Conservation (phyloP, 2,797 vertebrate genomes). For the Gastrophryne carolinensis region DNA sequence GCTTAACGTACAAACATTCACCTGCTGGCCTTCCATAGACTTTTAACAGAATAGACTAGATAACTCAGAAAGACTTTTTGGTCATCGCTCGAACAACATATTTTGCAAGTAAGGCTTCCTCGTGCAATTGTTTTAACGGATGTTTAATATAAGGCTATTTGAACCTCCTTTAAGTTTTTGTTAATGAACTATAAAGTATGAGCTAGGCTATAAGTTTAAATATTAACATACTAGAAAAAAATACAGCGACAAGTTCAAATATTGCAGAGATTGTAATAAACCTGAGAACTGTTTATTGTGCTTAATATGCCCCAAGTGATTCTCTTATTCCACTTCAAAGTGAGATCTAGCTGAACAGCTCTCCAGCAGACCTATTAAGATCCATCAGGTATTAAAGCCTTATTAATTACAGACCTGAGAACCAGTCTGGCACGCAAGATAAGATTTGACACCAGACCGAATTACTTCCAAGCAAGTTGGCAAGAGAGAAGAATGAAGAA, state of each 20-base stretch:
- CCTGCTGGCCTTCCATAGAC: too few species aligned
- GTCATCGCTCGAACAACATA: too few species aligned
- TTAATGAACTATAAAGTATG: too few species aligned
- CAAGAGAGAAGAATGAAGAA: background rate
- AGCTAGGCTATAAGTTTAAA: too few species aligned
- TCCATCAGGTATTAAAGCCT: conserved; percentile 48
- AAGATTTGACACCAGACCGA: conserved; percentile 41
- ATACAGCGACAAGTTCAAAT: background rate
- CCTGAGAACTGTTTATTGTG: conserved; percentile 23
- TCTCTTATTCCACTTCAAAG: conserved; percentile 22
- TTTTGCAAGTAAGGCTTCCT: too few species aligned
- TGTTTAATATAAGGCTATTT: too few species aligned
- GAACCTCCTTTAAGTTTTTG: too few species aligned
- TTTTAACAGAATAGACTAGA: too few species aligned
- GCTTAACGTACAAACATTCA: too few species aligned
- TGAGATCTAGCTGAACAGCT: conserved; percentile 25
- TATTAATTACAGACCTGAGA: conserved; percentile 40
- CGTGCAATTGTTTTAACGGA: too few species aligned
- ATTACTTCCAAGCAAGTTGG: conserved; percentile 37
- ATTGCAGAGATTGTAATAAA: conserved; percentile 24
- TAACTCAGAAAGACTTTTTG: too few species aligned
- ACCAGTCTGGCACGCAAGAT: conserved; percentile 31
- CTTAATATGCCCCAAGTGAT: conserved; percentile 17
- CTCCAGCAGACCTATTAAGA: conserved; percentile 44
- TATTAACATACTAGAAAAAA: background rate